These are phyloP conservation scores for Magallana ariakensis DNA, from an alignment of 1,140 invertebrate genomes.

Conservation along the genomic window DNA sequence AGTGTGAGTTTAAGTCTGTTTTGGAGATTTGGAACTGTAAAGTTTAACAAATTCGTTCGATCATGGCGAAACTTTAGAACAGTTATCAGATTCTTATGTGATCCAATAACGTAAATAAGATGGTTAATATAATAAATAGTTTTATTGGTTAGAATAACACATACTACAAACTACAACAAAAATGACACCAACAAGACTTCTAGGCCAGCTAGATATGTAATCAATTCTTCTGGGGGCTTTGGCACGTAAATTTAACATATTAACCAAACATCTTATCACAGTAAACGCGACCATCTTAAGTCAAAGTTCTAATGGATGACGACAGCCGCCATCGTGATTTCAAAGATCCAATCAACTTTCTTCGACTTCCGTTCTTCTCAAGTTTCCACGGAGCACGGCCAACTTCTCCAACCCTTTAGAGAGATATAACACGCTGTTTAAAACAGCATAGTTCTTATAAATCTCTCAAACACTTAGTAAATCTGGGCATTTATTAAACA, in stretches of 20 bases:
- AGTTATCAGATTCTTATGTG: too few species aligned
- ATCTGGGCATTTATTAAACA: slow-evolving; percentile 38
- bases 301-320: slow-evolving; percentile 6
- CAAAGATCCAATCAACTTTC: slow-evolving; percentile 6
- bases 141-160: slow-evolving; percentile 27
- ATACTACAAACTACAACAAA: slow-evolving; percentile 28
- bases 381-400: slow-evolving; percentile 9
- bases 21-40: too few species aligned
- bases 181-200: background rate
- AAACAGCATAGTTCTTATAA: slow-evolving; percentile 18
- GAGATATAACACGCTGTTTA: slow-evolving; percentile 22
- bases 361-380: background rate
- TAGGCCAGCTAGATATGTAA: slow-evolving; percentile 35
- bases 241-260: slow-evolving; percentile 17
- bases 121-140: slow-evolving; percentile 16
- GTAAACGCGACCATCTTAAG: background rate
- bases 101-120: slow-evolving; percentile 13
- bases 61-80: too few species aligned
- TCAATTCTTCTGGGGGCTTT: slow-evolving; percentile 8
- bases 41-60: too few species aligned
- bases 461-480: slow-evolving; percentile 11
- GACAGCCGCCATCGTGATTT: background rate
- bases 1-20: too few species aligned
- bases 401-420: background rate
- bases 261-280: slow-evolving; percentile 13